Evolutionary conservation across 2,888 invertebrate species (phyloP), one percentile per base, ranked within the genome.

Genomic region (Drosophila melanosoma): DNA sequence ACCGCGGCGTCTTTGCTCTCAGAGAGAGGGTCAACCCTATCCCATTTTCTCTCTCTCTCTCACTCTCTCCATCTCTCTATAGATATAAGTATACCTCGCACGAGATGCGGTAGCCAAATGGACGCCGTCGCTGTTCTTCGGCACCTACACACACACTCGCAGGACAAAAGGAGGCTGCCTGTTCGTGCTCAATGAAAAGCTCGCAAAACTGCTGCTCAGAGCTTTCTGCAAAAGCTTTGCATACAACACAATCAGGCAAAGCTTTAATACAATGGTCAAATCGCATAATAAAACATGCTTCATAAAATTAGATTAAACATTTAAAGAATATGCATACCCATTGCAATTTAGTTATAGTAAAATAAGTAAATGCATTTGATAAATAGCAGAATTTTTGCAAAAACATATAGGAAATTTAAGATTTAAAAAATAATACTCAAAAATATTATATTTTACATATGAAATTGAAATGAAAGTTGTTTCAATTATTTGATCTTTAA

Each of bases 141-240:
- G 10, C 65, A 63, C 61, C 52, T 53, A 60, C 58, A 42, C 52
- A 51, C 38, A 56, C 26, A 32, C 35, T n/a, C 10, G 10, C 36
- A 65, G 48, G 23, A 51, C 35, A 51, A n/a, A 62, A 53, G 49
- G 77, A 62, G 51, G 61, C 63, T 82, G 74, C 80, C 85, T 76
- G 67, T 76, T 74, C 57, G 70, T 80, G 80, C 78, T 87, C 87
- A 87, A 85, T 87, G 88, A 84, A 87, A 84, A 87, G 87, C 84
- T 84, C 52, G 17, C 32, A 7, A 48, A 56, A 42, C 33, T 57
- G 58, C 26, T 60, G 54, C 67, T 70, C 69, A 5, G 23, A 78
- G 71, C 76, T 85, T 76, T 76, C 65, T 57, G 62, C 63, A 32
- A 49, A 83, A 73, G 63, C 57, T 82, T 61, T 59, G 0, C 29